A percentile compares a stretch with the other conserved stretches of the same genome.
Evolutionary conservation across 2,888 invertebrate genomes (phyloP).

Genomic region (Oligia fasciuncula): DNA sequence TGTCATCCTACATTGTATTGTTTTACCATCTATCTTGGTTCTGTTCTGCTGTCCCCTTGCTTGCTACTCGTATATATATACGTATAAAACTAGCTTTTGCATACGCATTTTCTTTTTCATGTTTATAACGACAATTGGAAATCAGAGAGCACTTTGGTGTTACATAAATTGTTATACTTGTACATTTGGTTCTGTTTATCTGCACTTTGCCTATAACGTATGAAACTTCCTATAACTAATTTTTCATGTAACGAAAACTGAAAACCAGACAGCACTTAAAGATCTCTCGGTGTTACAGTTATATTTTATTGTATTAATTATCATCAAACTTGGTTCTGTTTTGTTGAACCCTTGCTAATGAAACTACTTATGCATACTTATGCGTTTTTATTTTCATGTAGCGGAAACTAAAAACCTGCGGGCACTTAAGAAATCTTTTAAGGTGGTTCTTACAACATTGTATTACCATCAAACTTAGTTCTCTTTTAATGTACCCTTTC

Average conservation of each 20-base stretch:
- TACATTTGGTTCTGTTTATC: neutral
- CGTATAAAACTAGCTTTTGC: neutral
- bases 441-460: neutral
- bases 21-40: neutral
- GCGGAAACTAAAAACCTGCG: neutral
- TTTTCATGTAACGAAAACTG: slow-evolving; percentile 2
- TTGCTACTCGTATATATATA: too few species aligned
- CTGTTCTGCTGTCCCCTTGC: neutral
- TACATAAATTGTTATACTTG: neutral
- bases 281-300: neutral
- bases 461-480: neutral
- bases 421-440: neutral
- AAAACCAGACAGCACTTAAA: slow-evolving; percentile 2
- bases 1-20: neutral
- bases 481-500: neutral
- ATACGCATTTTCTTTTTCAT: slow-evolving; percentile 4
- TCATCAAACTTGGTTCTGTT: neutral
- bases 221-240: too few species aligned
- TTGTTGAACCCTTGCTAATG: neutral
- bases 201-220: neutral
- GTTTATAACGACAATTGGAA: neutral
- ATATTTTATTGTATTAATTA: slow-evolving; percentile 1
- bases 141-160: neutral
- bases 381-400: neutral
- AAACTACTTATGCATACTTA: neutral